These are phyloP conservation scores for Valencia hispanica DNA, from an alignment of 2,797 vertebrate genomes.

Conservation along the genomic window DNA sequence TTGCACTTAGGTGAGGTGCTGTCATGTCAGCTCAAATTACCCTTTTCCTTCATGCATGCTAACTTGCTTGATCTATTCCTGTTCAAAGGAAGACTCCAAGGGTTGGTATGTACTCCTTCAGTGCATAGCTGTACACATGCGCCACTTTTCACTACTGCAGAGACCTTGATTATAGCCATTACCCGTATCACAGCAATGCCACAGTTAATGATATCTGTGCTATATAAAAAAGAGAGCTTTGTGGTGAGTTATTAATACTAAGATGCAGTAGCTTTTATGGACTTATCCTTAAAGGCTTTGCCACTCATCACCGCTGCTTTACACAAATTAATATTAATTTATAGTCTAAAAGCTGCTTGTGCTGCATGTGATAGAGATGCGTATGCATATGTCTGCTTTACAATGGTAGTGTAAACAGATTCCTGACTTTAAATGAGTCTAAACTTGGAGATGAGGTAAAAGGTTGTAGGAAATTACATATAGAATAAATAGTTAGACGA, in stretches of 20 bases:
- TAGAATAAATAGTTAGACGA: no score
- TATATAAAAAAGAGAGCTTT: conserved; percentile 56
- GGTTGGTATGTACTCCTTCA: conserved; percentile 33
- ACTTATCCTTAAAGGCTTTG: conserved; percentile 66
- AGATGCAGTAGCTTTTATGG: conserved; percentile 60
- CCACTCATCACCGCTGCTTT: conserved; percentile 55
- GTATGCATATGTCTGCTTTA: conserved; percentile 4
- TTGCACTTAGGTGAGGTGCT: conserved; percentile 42
- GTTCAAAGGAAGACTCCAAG: conserved; percentile 64
- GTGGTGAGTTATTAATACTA: conserved; percentile 70
- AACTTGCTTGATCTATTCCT: conserved; percentile 49
- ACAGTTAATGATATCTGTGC: conserved; percentile 75
- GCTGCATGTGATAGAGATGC: no score
- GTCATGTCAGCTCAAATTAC: conserved; percentile 55
- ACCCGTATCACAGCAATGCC: conserved; percentile 65
- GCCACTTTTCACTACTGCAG: conserved; percentile 51
- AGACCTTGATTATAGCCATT: conserved; percentile 76
- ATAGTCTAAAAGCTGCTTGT: conserved; percentile 46
- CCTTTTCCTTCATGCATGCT: conserved; percentile 43
- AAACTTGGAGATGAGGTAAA: no score
- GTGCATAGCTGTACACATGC: conserved; percentile 36
- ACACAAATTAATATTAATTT: conserved; percentile 62
- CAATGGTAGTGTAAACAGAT: no score
- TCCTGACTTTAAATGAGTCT: no score
- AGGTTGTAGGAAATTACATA: no score